These are phyloP conservation scores for Drosophila mojavensis DNA, from an alignment of 1,140 invertebrate species.

Conservation along the genomic window DNA sequence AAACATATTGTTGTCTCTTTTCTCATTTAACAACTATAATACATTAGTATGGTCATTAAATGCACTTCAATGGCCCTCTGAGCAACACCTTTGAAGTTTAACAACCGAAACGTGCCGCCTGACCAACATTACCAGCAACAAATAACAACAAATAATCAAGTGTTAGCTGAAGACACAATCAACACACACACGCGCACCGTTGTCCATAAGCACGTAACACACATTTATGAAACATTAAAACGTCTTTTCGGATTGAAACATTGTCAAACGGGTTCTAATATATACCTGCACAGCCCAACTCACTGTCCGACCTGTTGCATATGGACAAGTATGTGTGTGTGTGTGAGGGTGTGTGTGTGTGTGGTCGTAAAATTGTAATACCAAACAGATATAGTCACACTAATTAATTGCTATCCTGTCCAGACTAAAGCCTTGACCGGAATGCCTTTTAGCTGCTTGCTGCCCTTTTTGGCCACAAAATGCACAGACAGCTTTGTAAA, in stretches of 20 bases:
- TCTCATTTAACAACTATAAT: not conserved
- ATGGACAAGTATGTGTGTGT: not conserved
- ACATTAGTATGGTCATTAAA: conserved; percentile 16
- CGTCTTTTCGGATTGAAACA: conserved; percentile 48
- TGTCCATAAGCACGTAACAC: conserved; percentile 59
- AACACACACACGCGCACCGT: conserved; percentile 10
- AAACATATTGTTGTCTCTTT: not conserved
- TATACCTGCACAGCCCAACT: not conserved
- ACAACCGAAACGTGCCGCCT: conserved; percentile 38
- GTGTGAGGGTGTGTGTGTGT: conserved; percentile 28
- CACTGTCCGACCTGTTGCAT: not conserved
- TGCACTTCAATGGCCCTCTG: conserved; percentile 3
- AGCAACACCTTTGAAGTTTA: conserved; percentile 28
- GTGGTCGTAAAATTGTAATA: conserved; percentile 49
- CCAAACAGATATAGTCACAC: conserved; percentile 14
- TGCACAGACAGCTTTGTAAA: not conserved
- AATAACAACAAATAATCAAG: conserved; percentile 15
- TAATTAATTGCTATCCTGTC: conserved; percentile 13
- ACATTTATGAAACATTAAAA: conserved; percentile 65
- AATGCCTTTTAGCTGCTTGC: conserved; percentile 12
- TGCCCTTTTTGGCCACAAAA: conserved; percentile 32
- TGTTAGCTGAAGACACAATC: conserved; percentile 27
- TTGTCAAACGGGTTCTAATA: not conserved
- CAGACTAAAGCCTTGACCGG: conserved; percentile 18
- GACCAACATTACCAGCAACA: conserved; percentile 12